These are phyloP conservation scores for Eristalis pertinax DNA, from an alignment of 2,888 invertebrate species.

Conservation along the genomic window DNA sequence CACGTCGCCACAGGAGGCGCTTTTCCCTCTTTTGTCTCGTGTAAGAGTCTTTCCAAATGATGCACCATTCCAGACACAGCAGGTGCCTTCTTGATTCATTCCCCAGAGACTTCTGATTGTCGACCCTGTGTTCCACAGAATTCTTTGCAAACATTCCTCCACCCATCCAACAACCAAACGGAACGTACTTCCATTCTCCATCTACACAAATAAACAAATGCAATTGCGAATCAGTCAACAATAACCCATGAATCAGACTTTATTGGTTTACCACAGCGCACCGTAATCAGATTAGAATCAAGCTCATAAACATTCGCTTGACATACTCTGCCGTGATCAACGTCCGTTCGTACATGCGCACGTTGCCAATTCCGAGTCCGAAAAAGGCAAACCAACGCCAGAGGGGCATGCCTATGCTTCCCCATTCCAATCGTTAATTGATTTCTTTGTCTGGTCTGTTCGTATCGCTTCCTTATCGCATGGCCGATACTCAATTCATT, in stretches of 20 bases:
- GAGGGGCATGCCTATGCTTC: not conserved
- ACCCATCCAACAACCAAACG: too few relatives aligned
- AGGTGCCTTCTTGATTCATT: too few relatives aligned
- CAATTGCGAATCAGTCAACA: not conserved
- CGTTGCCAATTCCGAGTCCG: not conserved
- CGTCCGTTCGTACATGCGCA: not conserved
- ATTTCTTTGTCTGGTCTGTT: slow-evolving; percentile 14
- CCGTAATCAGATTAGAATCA: not conserved
- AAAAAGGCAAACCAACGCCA: slow-evolving; percentile 1
- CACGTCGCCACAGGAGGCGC: too few relatives aligned
- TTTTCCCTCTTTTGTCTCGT: too few relatives aligned
- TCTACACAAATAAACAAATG: not conserved
- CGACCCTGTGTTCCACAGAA: too few relatives aligned
- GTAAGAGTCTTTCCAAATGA: too few relatives aligned
- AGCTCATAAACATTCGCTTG: not conserved
- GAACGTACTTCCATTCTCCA: too few relatives aligned
- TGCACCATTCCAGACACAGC: too few relatives aligned
- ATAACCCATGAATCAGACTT: not conserved
- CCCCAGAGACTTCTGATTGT: too few relatives aligned
- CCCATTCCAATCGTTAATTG: slow-evolving; percentile 21
- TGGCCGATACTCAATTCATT: not conserved
- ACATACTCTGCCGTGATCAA: not conserved
- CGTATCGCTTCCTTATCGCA: slow-evolving; percentile 12
- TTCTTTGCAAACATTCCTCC: too few relatives aligned
- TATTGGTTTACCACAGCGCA: not conserved